phyloP scores from a whole-genome alignment of 2,797 vertebrate genomes.

The Myotis vivesi region DNA sequence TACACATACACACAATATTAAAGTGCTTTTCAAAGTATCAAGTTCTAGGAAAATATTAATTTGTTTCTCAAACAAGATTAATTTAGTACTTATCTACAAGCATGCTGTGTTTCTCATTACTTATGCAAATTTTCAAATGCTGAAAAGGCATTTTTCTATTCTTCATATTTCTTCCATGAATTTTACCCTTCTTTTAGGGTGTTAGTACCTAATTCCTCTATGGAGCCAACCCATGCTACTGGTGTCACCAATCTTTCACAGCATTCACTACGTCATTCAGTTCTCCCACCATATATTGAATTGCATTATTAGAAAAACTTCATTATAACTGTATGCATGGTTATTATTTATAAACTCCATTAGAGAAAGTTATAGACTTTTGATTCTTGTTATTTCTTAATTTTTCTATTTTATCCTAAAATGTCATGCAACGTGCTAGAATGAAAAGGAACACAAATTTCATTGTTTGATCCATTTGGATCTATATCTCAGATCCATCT shows the following conservation, averaged over 20 bases:
- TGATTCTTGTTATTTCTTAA: background rate
- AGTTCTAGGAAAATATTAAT: background rate
- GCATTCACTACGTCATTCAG: background rate
- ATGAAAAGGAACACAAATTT: background rate
- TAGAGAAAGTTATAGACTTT: background rate
- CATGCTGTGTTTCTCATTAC: background rate
- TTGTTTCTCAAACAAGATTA: background rate
- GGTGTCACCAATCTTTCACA: background rate
- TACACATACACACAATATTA: background rate
- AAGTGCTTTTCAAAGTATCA: background rate
- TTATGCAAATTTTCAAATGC: background rate
- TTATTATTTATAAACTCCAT: background rate
- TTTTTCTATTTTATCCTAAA: background rate
- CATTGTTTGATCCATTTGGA: background rate
- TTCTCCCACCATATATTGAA: background rate
- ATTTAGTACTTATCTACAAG: background rate
- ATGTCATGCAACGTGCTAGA: background rate
- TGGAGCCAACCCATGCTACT: background rate
- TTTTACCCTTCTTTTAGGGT: background rate
- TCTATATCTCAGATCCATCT: background rate
- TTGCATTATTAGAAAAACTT: background rate
- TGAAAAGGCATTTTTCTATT: background rate
- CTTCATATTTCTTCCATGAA: background rate
- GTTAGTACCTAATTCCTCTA: fast-evolving
- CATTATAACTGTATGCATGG: background rate